Conservation (phyloP, 2,113 vertebrate species). For the Rhadina sibilatrix region DNA sequence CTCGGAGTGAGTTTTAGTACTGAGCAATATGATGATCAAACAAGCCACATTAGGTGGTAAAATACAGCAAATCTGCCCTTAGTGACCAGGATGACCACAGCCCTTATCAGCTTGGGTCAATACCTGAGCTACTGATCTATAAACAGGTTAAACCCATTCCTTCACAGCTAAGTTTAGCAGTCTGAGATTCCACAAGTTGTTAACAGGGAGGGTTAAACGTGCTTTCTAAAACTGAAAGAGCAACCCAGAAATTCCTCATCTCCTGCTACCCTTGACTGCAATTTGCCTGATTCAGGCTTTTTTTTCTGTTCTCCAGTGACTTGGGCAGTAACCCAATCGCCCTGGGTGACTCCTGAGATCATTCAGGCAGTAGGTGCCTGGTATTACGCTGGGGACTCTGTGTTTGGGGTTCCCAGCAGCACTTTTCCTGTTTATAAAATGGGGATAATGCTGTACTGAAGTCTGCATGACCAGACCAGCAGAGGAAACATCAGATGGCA, state of each 20-base stretch:
- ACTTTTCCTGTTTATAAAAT: not conserved
- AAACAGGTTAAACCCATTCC: not conserved
- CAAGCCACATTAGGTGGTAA: not conserved
- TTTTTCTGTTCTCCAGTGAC: not conserved
- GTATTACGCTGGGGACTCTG: fast-evolving
- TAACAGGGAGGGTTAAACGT: not conserved
- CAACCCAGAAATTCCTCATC: not conserved
- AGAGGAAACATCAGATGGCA: not conserved
- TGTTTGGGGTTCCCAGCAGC: not conserved
- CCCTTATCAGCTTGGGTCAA: not conserved
- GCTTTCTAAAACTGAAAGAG: not conserved
- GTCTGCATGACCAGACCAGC: not conserved
- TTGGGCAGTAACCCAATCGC: not conserved
- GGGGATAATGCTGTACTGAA: not conserved
- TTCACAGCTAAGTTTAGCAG: not conserved
- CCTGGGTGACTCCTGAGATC: not conserved
- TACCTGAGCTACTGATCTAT: not conserved
- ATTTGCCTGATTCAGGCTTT: not conserved
- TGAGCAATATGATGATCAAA: not conserved
- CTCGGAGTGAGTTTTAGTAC: not conserved
- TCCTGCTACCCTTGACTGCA: not conserved
- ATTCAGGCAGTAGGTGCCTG: not conserved
- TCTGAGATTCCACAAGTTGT: not conserved
- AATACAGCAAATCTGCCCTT: not conserved
- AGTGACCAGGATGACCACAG: not conserved